Conservation (phyloP, 2,113 vertebrate species). For the Thymallus thymallus region DNA sequence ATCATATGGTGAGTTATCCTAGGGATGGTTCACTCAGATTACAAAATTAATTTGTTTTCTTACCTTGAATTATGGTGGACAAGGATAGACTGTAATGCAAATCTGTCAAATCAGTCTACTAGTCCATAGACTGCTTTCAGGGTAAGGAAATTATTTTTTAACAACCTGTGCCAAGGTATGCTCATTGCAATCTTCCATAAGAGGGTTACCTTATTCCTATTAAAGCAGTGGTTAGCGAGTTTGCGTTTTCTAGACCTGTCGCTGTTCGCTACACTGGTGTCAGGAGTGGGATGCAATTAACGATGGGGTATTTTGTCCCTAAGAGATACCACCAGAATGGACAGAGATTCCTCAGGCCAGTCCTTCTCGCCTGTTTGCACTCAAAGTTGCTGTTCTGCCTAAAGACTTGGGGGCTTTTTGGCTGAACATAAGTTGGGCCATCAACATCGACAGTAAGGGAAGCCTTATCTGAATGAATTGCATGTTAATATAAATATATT, state of each 20-base stretch:
- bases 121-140: neutral
- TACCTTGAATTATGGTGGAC: no score
- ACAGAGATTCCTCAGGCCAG: slow-evolving; percentile 7
- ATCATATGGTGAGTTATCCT: slow-evolving; percentile 50
- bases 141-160: no score
- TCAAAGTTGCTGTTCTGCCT: slow-evolving; percentile 44
- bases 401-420: neutral
- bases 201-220: no score
- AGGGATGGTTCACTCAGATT: no score
- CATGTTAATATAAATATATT: neutral
- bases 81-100: no score
- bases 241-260: no score
- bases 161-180: no score
- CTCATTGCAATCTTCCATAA: no score
- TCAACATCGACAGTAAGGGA: slow-evolving; percentile 73
- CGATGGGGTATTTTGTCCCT: neutral
- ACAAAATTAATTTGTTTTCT: no score
- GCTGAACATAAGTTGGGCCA: slow-evolving; percentile 78
- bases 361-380: slow-evolving; percentile 55
- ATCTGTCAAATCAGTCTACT: neutral
- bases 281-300: no score
- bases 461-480: neutral
- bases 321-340: neutral
- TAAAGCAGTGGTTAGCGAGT: no score
- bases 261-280: neutral